These are phyloP conservation scores for Camponotus pennsylvanicus DNA, from an alignment of 1,140 invertebrate species.

Conservation along the genomic window DNA sequence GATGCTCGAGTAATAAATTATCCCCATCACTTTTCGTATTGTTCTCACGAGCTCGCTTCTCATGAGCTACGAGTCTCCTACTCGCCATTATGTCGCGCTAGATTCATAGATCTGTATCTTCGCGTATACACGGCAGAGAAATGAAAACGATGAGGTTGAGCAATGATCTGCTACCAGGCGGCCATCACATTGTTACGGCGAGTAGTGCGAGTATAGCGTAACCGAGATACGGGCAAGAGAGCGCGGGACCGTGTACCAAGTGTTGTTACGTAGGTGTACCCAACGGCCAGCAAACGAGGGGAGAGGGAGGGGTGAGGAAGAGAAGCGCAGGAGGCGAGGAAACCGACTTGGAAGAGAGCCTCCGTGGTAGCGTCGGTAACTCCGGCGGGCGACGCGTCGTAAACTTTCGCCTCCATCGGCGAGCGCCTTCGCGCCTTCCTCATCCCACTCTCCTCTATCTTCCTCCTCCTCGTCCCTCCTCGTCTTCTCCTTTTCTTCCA, in stretches of 20 bases:
- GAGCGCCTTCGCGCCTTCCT: conserved; percentile 80
- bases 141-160: conserved; percentile 71
- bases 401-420: conserved; percentile 84
- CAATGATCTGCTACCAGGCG: conserved; percentile 72
- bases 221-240: conserved; percentile 66
- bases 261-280: conserved; percentile 74
- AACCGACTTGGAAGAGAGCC: conserved; percentile 59
- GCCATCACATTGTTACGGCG: conserved; percentile 75
- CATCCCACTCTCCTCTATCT: conserved; percentile 48
- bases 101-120: conserved; percentile 24
- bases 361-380: conserved; percentile 83
- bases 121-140: conserved; percentile 35
- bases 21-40: neutral
- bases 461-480: conserved; percentile 51
- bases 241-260: conserved; percentile 70
- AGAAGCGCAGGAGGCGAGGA: conserved; percentile 54
- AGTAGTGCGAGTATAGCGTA: conserved; percentile 70
- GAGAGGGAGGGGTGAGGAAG: conserved; percentile 15
- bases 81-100: conserved; percentile 3
- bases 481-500: conserved; percentile 36
- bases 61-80: neutral
- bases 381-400: conserved; percentile 83
- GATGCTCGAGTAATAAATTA: neutral
- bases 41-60: neutral
- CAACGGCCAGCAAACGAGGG: conserved; percentile 25